phyloP scores from a whole-genome alignment of 2,888 invertebrate genomes.

The Tetheella fluctuosa region DNA sequence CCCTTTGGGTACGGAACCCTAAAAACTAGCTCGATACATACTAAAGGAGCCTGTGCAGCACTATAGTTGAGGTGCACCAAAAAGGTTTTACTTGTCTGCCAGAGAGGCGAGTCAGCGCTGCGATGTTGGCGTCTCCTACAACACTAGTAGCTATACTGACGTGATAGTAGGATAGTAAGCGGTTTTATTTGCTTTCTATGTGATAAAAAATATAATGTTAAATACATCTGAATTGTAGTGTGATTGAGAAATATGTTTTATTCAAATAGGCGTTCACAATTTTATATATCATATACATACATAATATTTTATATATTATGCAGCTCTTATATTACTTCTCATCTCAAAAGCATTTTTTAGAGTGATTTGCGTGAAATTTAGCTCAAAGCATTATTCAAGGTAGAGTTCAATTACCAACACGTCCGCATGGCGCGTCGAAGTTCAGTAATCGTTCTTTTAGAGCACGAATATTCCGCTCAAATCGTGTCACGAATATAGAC shows the following conservation, averaged over 20 bases:
- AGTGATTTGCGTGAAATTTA: background rate
- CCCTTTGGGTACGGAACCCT: too few species aligned
- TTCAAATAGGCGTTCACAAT: too few species aligned
- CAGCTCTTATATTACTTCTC: too few species aligned
- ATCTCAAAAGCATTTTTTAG: too few species aligned
- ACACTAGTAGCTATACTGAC: background rate
- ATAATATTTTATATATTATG: too few species aligned
- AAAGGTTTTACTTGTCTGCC: conserved; percentile 13
- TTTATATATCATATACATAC: too few species aligned
- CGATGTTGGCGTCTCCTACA: background rate
- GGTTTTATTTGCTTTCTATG: too few species aligned
- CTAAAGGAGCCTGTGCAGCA: background rate
- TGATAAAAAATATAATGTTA: too few species aligned
- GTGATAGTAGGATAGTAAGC: background rate
- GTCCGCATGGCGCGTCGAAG: background rate
- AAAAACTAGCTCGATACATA: background rate
- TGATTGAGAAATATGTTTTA: too few species aligned
- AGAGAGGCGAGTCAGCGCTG: conserved; percentile 10
- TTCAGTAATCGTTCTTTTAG: conserved; percentile 4
- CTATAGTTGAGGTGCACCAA: background rate
- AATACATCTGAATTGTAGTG: too few species aligned
- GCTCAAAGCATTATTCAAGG: background rate
- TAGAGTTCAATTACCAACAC: conserved; percentile 3
- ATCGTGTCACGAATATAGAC: conserved; percentile 9
- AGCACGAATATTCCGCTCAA: conserved; percentile 8